Percentiles rank a stretch among this genome's conserved stretches.
Conservation (phyloP, 2,888 invertebrate species). For the Pseudoips prasinana region DNA sequence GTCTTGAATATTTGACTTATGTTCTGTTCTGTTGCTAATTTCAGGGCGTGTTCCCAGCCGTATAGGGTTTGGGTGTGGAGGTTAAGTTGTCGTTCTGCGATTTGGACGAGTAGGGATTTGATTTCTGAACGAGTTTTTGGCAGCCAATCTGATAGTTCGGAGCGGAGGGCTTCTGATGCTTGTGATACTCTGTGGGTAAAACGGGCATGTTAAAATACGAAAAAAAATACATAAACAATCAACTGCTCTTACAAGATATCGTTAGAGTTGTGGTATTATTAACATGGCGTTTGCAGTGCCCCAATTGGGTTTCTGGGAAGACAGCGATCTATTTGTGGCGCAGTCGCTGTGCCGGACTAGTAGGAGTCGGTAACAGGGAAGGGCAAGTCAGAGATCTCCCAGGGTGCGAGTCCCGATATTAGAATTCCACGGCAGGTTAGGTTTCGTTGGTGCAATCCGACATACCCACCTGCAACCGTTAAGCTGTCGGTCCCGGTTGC, state of each 20-base stretch:
- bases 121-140: slow-evolving; percentile 62
- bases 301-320: too few species aligned
- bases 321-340: too few species aligned
- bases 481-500: too few species aligned
- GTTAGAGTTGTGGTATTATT: slow-evolving; percentile 2
- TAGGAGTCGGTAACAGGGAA: too few species aligned
- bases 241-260: slow-evolving; percentile 1
- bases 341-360: too few species aligned
- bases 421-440: too few species aligned
- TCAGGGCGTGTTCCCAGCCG: slow-evolving; percentile 64
- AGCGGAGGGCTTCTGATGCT: slow-evolving; percentile 65
- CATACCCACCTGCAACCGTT: too few species aligned
- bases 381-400: too few species aligned
- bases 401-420: too few species aligned
- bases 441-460: too few species aligned
- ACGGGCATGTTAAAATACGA: too few species aligned
- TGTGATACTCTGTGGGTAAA: slow-evolving; percentile 56
- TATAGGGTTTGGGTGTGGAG: slow-evolving; percentile 50
- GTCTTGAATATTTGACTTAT: slow-evolving; percentile 63
- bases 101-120: slow-evolving; percentile 52
- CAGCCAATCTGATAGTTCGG: slow-evolving; percentile 66
- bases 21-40: slow-evolving; percentile 51
- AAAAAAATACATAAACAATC: background rate
- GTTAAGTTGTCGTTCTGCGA: slow-evolving; percentile 57
- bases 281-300: too few species aligned